Conservation (phyloP, 2,888 invertebrate genomes). For the Eupithecia inturbata region DNA sequence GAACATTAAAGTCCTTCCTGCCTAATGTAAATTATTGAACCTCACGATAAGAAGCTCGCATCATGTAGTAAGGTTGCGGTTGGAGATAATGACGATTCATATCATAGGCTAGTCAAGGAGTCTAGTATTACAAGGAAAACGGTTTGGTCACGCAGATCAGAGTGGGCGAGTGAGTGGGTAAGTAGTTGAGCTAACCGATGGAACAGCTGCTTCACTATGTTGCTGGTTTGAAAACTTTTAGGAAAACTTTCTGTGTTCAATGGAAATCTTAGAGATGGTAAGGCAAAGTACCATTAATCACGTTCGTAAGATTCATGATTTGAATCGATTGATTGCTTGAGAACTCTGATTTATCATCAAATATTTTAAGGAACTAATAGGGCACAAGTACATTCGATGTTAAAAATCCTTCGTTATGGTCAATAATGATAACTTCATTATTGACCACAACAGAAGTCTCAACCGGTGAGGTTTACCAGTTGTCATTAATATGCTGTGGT, state of each 20-base stretch:
- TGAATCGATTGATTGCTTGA: neutral
- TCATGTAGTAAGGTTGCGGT: constrained; percentile 47
- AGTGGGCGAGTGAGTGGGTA: constrained; percentile 68
- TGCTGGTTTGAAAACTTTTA: neutral
- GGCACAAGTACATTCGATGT: neutral
- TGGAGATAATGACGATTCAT: constrained; percentile 60
- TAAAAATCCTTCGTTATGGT: neutral
- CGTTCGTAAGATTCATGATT: neutral
- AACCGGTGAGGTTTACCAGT: constrained; percentile 2
- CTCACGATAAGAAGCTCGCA: constrained; percentile 45
- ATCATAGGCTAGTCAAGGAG: constrained; percentile 58
- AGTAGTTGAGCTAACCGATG: constrained; percentile 57
- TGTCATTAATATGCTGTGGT: constrained; percentile 45
- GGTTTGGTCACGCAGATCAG: constrained; percentile 57
- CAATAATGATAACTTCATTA: neutral
- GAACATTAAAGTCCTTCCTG: constrained; percentile 31
- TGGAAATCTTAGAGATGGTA: neutral
- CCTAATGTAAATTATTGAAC: constrained; percentile 38
- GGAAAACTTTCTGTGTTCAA: neutral
- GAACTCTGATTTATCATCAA: neutral
- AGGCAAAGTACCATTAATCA: neutral
- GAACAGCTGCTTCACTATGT: constrained; percentile 19
- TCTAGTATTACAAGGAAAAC: constrained; percentile 59
- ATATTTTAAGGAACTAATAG: neutral
- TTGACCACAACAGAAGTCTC: neutral